Base-by-base conservation (phyloP, 1,140 invertebrate species). In the Apis cerana region DNA sequence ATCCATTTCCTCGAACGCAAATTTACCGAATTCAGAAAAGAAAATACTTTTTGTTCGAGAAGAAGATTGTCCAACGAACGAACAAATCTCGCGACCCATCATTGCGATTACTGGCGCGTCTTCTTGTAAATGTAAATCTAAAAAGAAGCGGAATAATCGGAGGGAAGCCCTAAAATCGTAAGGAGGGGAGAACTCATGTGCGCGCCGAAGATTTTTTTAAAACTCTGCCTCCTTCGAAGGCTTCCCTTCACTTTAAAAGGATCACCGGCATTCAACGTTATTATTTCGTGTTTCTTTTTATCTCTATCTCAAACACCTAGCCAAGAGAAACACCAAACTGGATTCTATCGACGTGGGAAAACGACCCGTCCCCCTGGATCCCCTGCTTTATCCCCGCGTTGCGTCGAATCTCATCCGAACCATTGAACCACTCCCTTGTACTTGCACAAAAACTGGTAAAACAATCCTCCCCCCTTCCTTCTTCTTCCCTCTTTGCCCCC, bases 211-310 rank as follows among this genome's bases (percentile, higher is more conserved):
- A 54, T 82, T 82, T 76, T 33, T 43, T 43, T 43, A 54, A 82
- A 65, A 76, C 75, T 13, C 78, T 56, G 15, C 56, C 33, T 17
- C 65, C 21, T 76, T 61, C 64, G 56, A 82, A 52, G 80, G 80
- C 64, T 82, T 82, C 80, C 64, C 72, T 76, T 76, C 72, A 19
- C 80, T 76, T 82, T 75, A 82, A 82, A 82, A 76, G 72, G 80
- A 82, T 76, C 64, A 76, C 54, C 58, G 80, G 76, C 80, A 81
- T 27, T 82, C 62, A 76, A 69, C 33, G 33, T 43, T 43, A 43
- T 43, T 7, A 33, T 33, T 43, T 5, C 33, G 33, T 33, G 10
- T 17, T 64, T 15, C 2, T 2, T 13, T 75, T 69, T 61, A 61
- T 75, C 76, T 76, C 69, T 82, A 17, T 15, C 43, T n/a, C 1